Percentiles rank a stretch among this genome's conserved stretches.
These are phyloP conservation scores for Hydropsyche betteni DNA, from an alignment of 2,888 invertebrate genomes.

Conservation along the genomic window DNA sequence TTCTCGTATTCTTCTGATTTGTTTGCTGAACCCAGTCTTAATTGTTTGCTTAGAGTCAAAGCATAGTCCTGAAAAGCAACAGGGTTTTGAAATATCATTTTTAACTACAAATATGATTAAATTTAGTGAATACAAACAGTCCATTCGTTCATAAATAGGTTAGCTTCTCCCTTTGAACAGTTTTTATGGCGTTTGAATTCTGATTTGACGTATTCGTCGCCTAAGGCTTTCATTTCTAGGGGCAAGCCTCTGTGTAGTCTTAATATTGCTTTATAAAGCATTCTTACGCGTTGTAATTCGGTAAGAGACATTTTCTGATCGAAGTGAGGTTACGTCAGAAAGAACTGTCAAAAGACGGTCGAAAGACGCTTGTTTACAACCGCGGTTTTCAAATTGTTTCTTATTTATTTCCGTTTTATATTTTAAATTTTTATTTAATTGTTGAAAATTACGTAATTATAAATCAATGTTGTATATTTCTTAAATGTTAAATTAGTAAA, in stretches of 20 bases:
- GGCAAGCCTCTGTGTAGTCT: conserved; percentile 82
- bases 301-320: background rate
- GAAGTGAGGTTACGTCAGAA: too few species aligned
- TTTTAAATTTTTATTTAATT: too few species aligned
- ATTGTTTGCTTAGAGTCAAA: conserved; percentile 75
- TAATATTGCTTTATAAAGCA: conserved; percentile 81
- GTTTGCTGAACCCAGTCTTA: conserved; percentile 69
- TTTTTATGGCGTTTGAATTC: conserved; percentile 88
- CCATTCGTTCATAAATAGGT: conserved; percentile 88
- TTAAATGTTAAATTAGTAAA: too few species aligned
- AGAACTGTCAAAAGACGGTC: too few species aligned
- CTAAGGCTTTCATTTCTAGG: conserved; percentile 72
- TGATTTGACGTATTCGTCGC: conserved; percentile 80
- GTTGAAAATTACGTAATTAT: too few species aligned
- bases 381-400: too few species aligned
- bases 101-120: conserved; percentile 34
- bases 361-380: too few species aligned
- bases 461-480: too few species aligned
- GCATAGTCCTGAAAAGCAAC: conserved; percentile 75
- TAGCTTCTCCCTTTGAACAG: conserved; percentile 74
- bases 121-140: conserved; percentile 67
- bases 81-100: too few species aligned
- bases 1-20: conserved; percentile 64
- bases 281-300: conserved; percentile 62
- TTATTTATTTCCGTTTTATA: too few species aligned